Percentiles rank a stretch among this genome's conserved stretches.
These are phyloP conservation scores for Dicranocentrus wangi DNA, from an alignment of 2,888 invertebrate genomes.

Conservation along the genomic window DNA sequence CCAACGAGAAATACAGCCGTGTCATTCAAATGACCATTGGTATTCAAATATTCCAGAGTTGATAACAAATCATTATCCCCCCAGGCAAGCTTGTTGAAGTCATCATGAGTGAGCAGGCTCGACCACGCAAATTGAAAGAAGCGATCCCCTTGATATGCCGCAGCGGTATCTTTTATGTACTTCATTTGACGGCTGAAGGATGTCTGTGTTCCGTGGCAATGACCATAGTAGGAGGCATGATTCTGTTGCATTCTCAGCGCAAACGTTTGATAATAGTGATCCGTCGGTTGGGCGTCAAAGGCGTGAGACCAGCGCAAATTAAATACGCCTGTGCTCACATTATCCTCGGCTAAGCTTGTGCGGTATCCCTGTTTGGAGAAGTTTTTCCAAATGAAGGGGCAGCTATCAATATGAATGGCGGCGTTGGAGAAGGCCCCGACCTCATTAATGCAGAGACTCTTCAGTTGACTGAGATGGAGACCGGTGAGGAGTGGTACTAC, in stretches of 20 bases:
- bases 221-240: conserved; percentile 79
- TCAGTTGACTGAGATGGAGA: conserved; percentile 80
- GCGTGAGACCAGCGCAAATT: conserved; percentile 85
- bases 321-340: conserved; percentile 85
- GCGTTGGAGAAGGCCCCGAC: conserved; percentile 73
- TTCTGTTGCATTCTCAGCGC: conserved; percentile 79
- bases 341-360: conserved; percentile 89
- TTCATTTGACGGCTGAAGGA: conserved; percentile 83
- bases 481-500: conserved; percentile 88
- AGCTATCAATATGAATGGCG: conserved; percentile 80
- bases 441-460: conserved; percentile 80
- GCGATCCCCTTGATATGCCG: conserved; percentile 77
- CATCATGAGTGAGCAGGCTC: conserved; percentile 88
- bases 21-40: conserved; percentile 79
- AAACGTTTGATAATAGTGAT: conserved; percentile 87
- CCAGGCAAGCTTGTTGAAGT: conserved; percentile 84
- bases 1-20: conserved; percentile 84
- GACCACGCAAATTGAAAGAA: conserved; percentile 91
- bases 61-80: conserved; percentile 82
- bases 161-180: conserved; percentile 81
- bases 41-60: conserved; percentile 79
- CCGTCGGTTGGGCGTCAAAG: conserved; percentile 85
- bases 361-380: conserved; percentile 83
- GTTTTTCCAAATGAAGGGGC: conserved; percentile 89
- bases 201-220: conserved; percentile 79